A percentile compares a stretch with the other conserved stretches of the same genome.
Evolutionary conservation across 2,888 invertebrate species (phyloP).

Genomic region (Panzeria rudis): DNA sequence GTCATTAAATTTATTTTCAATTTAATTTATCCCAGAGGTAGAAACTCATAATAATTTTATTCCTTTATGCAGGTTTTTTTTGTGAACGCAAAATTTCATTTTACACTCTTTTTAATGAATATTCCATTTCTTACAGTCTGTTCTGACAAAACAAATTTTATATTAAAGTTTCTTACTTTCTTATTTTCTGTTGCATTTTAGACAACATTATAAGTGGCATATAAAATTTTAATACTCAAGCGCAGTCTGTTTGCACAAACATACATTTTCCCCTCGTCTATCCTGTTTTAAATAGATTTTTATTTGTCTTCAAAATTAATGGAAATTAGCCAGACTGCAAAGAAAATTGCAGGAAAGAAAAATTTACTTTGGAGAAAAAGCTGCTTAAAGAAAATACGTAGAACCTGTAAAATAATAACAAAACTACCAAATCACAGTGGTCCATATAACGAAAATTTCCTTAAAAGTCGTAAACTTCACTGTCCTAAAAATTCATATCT

Average conservation of each 20-base stretch:
- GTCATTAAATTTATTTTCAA: conserved; percentile 63
- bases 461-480: too few species aligned
- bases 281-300: conserved; percentile 25
- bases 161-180: conserved; percentile 38
- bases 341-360: conserved; percentile 23
- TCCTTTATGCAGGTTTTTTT: conserved; percentile 27
- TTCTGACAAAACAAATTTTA: conserved; percentile 12
- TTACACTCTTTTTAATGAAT: neutral
- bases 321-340: conserved; percentile 64
- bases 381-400: neutral
- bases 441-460: neutral
- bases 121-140: neutral
- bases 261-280: neutral
- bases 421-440: neutral
- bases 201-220: conserved; percentile 64
- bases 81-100: conserved; percentile 59
- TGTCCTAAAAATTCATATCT: too few species aligned
- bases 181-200: conserved; percentile 38
- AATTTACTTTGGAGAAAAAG: conserved; percentile 12
- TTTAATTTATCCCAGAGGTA: conserved; percentile 61
- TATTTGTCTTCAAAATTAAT: conserved; percentile 69
- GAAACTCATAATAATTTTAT: conserved; percentile 36
- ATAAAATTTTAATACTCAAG: conserved; percentile 64
- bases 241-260: conserved; percentile 21
- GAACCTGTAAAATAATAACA: conserved; percentile 37